Percentiles rank a stretch among this genome's conserved stretches.
These are phyloP conservation scores for Drosophila melanica DNA, from an alignment of 1,140 invertebrate genomes.

Conservation along the genomic window DNA sequence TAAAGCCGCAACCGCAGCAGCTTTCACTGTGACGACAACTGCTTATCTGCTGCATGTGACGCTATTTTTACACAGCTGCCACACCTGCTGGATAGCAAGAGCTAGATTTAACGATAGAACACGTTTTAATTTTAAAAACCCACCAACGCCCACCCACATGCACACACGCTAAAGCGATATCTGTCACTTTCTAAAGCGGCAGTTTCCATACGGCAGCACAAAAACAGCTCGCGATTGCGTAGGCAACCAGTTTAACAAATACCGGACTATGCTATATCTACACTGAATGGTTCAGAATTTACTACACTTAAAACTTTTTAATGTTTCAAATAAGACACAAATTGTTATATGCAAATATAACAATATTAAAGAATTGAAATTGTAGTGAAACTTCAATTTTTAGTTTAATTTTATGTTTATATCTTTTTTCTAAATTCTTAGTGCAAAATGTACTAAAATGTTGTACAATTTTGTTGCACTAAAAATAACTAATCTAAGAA, in stretches of 20 bases:
- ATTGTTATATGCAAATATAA: too few species aligned
- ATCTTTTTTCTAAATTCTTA: too few species aligned
- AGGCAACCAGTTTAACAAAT: not conserved
- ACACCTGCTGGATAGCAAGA: constrained; percentile 51
- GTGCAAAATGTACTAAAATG: too few species aligned
- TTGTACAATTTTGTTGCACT: too few species aligned
- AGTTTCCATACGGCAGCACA: not conserved
- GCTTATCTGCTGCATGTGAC: constrained; percentile 47
- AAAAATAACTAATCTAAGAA: too few species aligned
- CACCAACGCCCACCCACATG: constrained; percentile 13
- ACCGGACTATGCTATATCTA: not conserved
- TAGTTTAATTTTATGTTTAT: too few species aligned
- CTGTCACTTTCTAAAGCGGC: constrained; percentile 9
- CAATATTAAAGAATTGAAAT: too few species aligned
- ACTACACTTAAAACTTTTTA: too few species aligned
- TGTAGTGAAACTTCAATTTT: too few species aligned
- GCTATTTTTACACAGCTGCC: constrained; percentile 49
- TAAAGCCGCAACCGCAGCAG: constrained; percentile 23
- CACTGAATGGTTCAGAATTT: too few species aligned
- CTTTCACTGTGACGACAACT: not conserved
- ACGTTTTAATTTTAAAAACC: constrained; percentile 76
- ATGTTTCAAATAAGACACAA: too few species aligned
- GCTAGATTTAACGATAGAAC: constrained; percentile 79
- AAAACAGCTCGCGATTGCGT: not conserved
- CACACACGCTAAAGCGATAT: constrained; percentile 2